Conservation (phyloP, 2,888 invertebrate genomes). For the Lingula anatina region DNA sequence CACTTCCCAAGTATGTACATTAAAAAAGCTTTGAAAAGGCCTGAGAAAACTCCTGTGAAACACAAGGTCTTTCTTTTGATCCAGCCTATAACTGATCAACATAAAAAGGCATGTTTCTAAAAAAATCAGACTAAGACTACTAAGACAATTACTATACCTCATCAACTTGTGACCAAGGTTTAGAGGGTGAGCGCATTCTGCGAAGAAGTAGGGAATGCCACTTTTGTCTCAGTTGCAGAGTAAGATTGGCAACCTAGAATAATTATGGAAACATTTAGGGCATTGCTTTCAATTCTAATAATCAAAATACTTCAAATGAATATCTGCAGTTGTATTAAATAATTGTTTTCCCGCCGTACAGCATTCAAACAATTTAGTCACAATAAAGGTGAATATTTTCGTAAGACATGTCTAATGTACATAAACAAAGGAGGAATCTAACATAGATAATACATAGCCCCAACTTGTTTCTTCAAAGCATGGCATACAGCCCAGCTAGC, state of each 20-base stretch:
- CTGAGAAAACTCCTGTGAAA: too few species aligned
- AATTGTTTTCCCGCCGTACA: too few species aligned
- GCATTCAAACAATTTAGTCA: not conserved
- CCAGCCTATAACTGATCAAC: not conserved
- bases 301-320: too few species aligned
- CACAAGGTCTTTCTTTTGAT: too few species aligned
- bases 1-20: not conserved
- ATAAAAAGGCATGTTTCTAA: not conserved
- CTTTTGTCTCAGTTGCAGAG: conserved; percentile 68
- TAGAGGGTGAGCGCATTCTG: conserved; percentile 53
- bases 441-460: not conserved
- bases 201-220: conserved; percentile 67
- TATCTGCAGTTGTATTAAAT: too few species aligned
- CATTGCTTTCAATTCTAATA: too few species aligned
- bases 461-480: too few species aligned
- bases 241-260: conserved; percentile 57
- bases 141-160: conserved; percentile 53
- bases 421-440: not conserved
- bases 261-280: too few species aligned
- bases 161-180: conserved; percentile 58
- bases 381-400: too few species aligned
- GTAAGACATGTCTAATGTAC: not conserved
- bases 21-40: not conserved
- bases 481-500: too few species aligned
- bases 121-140: not conserved